Evolutionary conservation across 2,113 vertebrate species (phyloP).

Genomic region (Phaethon lepturus): DNA sequence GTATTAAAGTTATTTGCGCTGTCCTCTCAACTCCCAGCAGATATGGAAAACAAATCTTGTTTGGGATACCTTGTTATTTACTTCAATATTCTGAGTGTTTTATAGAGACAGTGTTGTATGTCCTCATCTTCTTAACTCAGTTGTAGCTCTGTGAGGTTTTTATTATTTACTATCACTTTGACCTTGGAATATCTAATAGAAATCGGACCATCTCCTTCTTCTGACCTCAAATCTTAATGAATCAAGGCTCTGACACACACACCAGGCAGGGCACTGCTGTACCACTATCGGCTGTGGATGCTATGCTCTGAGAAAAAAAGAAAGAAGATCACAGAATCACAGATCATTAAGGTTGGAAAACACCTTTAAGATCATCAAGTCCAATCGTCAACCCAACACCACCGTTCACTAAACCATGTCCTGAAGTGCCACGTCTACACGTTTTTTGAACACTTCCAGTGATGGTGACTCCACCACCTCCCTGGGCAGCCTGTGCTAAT

Average conservation of each 20-base stretch:
- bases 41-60: neutral
- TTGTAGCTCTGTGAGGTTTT: neutral
- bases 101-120: neutral
- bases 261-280: neutral
- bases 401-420: too few species aligned
- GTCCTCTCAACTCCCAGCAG: neutral
- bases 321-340: neutral
- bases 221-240: neutral
- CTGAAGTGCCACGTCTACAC: too few species aligned
- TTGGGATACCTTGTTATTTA: neutral
- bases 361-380: too few species aligned
- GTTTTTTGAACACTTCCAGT: too few species aligned
- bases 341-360: too few species aligned
- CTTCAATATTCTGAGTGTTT: slow-evolving; percentile 8
- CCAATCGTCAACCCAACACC: too few species aligned
- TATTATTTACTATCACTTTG: neutral
- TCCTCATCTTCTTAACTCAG: neutral
- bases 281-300: neutral
- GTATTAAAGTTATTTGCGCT: neutral
- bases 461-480: too few species aligned
- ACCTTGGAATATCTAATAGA: neutral
- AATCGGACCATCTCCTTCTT: neutral
- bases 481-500: too few species aligned
- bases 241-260: neutral
- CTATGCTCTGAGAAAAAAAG: neutral